A percentile compares a stretch with the other conserved stretches of the same genome.
Conservation (phyloP, 2,113 vertebrate species). For the Podocnemis expansa region DNA sequence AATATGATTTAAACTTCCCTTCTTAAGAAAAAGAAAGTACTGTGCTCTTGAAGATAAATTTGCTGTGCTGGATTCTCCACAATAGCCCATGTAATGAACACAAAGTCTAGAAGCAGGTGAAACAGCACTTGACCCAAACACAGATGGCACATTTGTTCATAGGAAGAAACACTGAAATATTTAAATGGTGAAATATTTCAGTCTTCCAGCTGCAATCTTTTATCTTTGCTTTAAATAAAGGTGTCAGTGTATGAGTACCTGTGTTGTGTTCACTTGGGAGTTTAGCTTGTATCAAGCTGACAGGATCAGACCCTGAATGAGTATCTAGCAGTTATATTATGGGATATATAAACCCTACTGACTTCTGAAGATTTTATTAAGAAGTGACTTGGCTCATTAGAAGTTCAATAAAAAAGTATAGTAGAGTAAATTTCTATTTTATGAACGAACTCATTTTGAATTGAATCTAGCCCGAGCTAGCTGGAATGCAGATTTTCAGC, state of each 20-base stretch:
- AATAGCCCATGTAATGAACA: not conserved
- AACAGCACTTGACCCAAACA: slow-evolving; percentile 44
- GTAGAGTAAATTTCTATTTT: slow-evolving; percentile 37
- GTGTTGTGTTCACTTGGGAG: slow-evolving; percentile 15
- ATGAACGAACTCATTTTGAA: slow-evolving; percentile 32
- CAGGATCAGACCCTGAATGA: slow-evolving; percentile 5
- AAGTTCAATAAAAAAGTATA: slow-evolving; percentile 50
- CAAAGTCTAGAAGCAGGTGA: slow-evolving; percentile 34
- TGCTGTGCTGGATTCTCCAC: slow-evolving; percentile 40
- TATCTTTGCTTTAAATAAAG: slow-evolving; percentile 55
- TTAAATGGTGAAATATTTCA: slow-evolving; percentile 64
- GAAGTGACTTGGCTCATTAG: slow-evolving; percentile 1
- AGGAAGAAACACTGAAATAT: slow-evolving; percentile 54
- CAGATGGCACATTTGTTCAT: slow-evolving; percentile 57
- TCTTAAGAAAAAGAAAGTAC: slow-evolving; percentile 26
- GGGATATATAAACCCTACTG: not conserved
- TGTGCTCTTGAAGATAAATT: slow-evolving; percentile 46
- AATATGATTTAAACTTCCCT: not conserved
- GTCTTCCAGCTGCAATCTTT: slow-evolving; percentile 64
- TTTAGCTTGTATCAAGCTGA: not conserved
- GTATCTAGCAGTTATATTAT: not conserved
- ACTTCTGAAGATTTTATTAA: slow-evolving; percentile 20
- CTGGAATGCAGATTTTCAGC: slow-evolving; percentile 9
- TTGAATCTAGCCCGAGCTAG: slow-evolving; percentile 2
- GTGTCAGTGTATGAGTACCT: slow-evolving; percentile 23